Evolutionary conservation across 2,888 invertebrate genomes (phyloP), one percentile per base, ranked within the genome.

Genomic region (Cheilosia variabilis): DNA sequence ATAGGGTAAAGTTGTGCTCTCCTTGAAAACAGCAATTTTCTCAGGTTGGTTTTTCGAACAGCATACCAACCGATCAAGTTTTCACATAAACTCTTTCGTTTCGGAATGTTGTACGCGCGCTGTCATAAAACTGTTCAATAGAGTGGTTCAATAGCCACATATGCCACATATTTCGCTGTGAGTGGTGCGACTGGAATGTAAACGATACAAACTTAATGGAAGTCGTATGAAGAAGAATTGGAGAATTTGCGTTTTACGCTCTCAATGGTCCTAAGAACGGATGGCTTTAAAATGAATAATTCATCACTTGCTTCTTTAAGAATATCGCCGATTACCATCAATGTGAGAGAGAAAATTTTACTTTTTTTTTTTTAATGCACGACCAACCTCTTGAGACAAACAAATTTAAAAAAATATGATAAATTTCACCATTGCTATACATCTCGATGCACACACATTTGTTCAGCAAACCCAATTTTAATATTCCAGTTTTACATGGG

Each of bases 81-180:
- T 52, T 71, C 31, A 50, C 71, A 19, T 63, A 81, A 86, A 47
- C 76, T 86, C 86, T 86, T 86, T 86, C 72, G 71, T 75, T 75
- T 69, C 13, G 9, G 69, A n/a, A 47, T 15, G 50, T 60, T 69
- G 31, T 66, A 45, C 43, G 52, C 31, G 52, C 22, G 34, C 43
- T 80, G 68, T 68, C 68, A 60, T 66, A 66, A 58, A 79, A 80
- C 45, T 55, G 27, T 45, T 63, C 75, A 76, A 69, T 76, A 72
- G 27, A 27, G 63, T 72, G 58, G 82, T 76, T 77, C 77, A 77
- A 82, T 72, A 77, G 71, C 65, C 65, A 78, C 83, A 73, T 73
- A 83, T 84, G 65, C 69, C 79, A 75, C 78, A 63, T 55, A 45
- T 66, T 66, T 77, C 31, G 62, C 47, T 22, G 22, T 55, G 34